Conservation (phyloP, 2,888 invertebrate species). For the Pachydiplax longipennis region DNA sequence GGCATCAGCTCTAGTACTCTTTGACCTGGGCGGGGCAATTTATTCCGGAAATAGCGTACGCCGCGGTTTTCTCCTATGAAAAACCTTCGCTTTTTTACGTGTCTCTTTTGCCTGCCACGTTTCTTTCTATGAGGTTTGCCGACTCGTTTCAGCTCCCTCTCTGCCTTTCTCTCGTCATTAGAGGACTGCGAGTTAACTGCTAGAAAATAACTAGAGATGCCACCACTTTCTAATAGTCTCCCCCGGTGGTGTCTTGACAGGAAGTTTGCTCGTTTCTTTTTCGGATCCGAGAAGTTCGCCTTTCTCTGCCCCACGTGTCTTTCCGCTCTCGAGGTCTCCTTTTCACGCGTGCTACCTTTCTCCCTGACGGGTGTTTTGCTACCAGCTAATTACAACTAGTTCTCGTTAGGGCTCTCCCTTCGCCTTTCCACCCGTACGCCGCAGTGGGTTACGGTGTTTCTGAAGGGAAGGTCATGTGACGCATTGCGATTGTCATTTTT, state of each 20-base stretch:
- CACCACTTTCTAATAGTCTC: not conserved
- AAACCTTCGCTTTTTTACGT: not conserved
- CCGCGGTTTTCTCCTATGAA: not conserved
- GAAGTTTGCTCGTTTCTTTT: not conserved
- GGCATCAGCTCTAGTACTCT: not conserved
- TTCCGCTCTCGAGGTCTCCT: not conserved
- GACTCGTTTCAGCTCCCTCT: not conserved
- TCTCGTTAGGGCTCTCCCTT: not conserved
- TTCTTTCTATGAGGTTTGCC: not conserved
- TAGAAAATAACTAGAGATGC: not conserved
- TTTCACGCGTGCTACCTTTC: not conserved
- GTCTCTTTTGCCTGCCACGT: not conserved
- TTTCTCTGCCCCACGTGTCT: not conserved
- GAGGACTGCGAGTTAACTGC: not conserved
- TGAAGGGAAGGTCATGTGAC: not conserved
- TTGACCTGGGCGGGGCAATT: too few relatives aligned
- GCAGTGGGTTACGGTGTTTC: not conserved
- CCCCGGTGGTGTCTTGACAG: not conserved
- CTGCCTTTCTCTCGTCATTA: not conserved
- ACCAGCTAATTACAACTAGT: not conserved
- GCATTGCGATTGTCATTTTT: not conserved
- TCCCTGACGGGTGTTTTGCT: not conserved
- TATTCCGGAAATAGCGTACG: not conserved
- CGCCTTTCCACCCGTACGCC: not conserved
- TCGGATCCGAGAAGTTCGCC: not conserved